Conservation (phyloP, 2,888 invertebrate species). For the Chrysomela aeneicollis region DNA sequence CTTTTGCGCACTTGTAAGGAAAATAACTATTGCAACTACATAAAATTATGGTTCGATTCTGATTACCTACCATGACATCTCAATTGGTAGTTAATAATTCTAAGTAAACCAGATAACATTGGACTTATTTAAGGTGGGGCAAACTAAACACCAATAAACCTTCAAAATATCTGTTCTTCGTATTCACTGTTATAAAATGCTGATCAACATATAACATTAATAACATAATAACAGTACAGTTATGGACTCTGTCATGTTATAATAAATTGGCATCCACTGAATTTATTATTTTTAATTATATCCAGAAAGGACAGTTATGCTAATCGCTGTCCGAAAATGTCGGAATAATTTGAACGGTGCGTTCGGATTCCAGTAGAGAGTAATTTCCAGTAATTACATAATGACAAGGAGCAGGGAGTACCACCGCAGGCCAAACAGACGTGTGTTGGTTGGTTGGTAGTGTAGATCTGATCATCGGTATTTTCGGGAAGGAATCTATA, state of each 20-base stretch:
- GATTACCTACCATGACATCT: too few species aligned
- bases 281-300: slow-evolving; percentile 36
- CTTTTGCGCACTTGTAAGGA: too few species aligned
- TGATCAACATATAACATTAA: slow-evolving; percentile 7
- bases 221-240: slow-evolving; percentile 17
- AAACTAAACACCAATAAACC: background rate
- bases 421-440: slow-evolving; percentile 41
- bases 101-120: background rate
- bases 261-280: slow-evolving; percentile 27
- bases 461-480: slow-evolving; percentile 4
- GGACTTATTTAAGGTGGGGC: background rate
- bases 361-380: slow-evolving; percentile 50
- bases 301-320: slow-evolving; percentile 41
- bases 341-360: slow-evolving; percentile 49
- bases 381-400: slow-evolving; percentile 57
- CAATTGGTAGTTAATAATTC: too few species aligned
- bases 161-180: background rate
- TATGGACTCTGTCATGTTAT: slow-evolving; percentile 13
- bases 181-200: slow-evolving; percentile 10
- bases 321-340: slow-evolving; percentile 53
- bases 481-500: slow-evolving; percentile 1
- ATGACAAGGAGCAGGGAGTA: slow-evolving; percentile 51
- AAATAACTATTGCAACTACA: too few species aligned
- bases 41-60: too few species aligned
- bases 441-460: slow-evolving; percentile 22